Percentiles rank a stretch among this genome's conserved stretches.
phyloP scores from a whole-genome alignment of 1,140 invertebrate species.

The Mesaphorura yosii region DNA sequence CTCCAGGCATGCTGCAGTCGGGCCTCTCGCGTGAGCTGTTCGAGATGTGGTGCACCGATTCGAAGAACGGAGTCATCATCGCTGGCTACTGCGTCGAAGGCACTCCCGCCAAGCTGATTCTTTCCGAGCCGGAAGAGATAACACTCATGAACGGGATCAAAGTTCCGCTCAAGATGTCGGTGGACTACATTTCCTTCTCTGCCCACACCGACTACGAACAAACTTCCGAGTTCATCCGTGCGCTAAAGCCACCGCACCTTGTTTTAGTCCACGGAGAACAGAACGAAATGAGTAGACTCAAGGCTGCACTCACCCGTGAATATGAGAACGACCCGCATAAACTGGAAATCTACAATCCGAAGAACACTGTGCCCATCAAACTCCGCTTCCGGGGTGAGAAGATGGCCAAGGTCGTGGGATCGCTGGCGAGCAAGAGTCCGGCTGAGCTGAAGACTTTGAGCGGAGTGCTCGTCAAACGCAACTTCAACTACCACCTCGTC shows the following conservation, averaged over 20 bases:
- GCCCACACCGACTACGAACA: conserved; percentile 99
- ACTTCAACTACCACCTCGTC: conserved; percentile 96
- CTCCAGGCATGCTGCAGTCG: conserved; percentile 99
- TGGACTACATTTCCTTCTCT: conserved; percentile 98
- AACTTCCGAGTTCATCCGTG: conserved; percentile 92
- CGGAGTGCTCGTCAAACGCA: conserved; percentile 90
- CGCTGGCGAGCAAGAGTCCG: conserved; percentile 69
- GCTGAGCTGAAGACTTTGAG: conserved; percentile 66
- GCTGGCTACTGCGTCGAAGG: conserved; percentile 99
- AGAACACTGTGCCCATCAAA: conserved; percentile 86
- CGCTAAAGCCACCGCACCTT: conserved; percentile 88
- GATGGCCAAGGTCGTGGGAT: conserved; percentile 92
- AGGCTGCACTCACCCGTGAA: conserved; percentile 84
- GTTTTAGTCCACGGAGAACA: conserved; percentile 96
- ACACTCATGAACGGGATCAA: conserved; percentile 90
- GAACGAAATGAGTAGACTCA: conserved; percentile 95
- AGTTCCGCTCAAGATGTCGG: conserved; percentile 89
- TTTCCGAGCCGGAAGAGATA: conserved; percentile 97
- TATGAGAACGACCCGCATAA: conserved; percentile 80
- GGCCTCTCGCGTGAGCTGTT: conserved; percentile 94
- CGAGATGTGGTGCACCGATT: conserved; percentile 96
- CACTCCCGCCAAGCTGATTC: conserved; percentile 89
- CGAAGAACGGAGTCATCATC: conserved; percentile 96
- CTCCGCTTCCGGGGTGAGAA: conserved; percentile 94
- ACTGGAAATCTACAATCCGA: conserved; percentile 90